Percentiles rank a stretch among this genome's conserved stretches.
Evolutionary conservation across 2,888 invertebrate genomes (phyloP).

Genomic region (Selenia dentaria): DNA sequence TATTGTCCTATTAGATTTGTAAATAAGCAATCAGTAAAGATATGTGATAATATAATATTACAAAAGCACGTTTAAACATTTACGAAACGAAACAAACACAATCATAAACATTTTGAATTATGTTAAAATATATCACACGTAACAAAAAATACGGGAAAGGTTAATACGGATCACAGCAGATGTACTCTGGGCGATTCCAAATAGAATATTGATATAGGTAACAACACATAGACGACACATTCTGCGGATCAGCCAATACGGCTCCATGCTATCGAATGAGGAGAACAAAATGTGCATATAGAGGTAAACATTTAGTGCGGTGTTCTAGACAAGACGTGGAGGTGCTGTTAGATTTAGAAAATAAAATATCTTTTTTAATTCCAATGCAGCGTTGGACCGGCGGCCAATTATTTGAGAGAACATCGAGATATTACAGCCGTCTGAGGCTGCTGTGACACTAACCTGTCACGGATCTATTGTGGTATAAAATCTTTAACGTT

Average conservation of each 20-base stretch:
- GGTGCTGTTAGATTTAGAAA: constrained; percentile 62
- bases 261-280: constrained; percentile 63
- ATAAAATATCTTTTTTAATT: constrained; percentile 46
- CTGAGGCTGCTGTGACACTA: constrained; percentile 77
- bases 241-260: constrained; percentile 46
- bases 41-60: neutral
- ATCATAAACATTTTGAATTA: constrained; percentile 16
- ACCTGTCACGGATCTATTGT: constrained; percentile 82
- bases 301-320: constrained; percentile 76
- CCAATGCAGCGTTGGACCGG: constrained; percentile 50
- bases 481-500: constrained; percentile 79
- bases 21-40: no score
- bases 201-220: constrained; percentile 25
- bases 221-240: constrained; percentile 46
- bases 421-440: constrained; percentile 67
- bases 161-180: constrained; percentile 22
- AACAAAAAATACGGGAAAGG: constrained; percentile 20
- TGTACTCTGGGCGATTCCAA: constrained; percentile 21
- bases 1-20: neutral
- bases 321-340: constrained; percentile 64
- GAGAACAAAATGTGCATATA: constrained; percentile 62
- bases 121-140: constrained; percentile 10
- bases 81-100: constrained; percentile 15
- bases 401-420: constrained; percentile 52
- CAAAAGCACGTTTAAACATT: constrained; percentile 14